Conservation (phyloP, 2,888 invertebrate genomes). For the Drosophila mimica region DNA sequence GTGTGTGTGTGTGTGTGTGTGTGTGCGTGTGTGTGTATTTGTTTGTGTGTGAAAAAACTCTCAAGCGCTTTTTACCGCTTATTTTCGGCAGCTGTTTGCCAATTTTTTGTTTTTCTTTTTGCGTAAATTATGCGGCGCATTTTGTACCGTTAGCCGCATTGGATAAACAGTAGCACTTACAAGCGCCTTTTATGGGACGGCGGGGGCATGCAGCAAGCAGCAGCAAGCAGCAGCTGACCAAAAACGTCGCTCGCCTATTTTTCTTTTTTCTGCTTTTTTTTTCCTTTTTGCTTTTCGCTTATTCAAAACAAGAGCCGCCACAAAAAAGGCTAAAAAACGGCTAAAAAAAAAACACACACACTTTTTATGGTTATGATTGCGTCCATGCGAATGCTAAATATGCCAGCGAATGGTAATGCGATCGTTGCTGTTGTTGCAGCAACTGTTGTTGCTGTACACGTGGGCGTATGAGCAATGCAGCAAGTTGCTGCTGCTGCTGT, state of each 20-base stretch:
- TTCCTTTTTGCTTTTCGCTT: constrained; percentile 31
- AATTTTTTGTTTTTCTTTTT: constrained; percentile 37
- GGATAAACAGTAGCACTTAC: constrained; percentile 78
- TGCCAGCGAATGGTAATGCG: constrained; percentile 76
- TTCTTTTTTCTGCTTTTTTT: neutral
- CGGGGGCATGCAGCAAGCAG: constrained; percentile 18
- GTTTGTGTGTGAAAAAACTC: constrained; percentile 25
- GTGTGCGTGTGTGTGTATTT: neutral
- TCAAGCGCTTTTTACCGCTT: constrained; percentile 26
- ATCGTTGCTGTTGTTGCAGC: constrained; percentile 24
- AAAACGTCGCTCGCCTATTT: constrained; percentile 55
- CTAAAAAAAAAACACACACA: constrained; percentile 23
- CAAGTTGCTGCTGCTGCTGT: constrained; percentile 40
- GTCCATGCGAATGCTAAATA: constrained; percentile 77
- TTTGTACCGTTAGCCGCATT: constrained; percentile 73
- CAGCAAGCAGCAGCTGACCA: constrained; percentile 52
- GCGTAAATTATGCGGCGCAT: constrained; percentile 80
- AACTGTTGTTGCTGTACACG: constrained; percentile 45
- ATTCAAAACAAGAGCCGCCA: constrained; percentile 51
- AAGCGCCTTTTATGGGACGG: constrained; percentile 71
- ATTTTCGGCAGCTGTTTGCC: constrained; percentile 50
- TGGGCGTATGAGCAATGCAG: constrained; percentile 73
- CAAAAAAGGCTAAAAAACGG: constrained; percentile 9
- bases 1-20: neutral
- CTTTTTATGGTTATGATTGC: constrained; percentile 79